Conservation (phyloP, 1,140 invertebrate species). For the Bombus waltoni region DNA sequence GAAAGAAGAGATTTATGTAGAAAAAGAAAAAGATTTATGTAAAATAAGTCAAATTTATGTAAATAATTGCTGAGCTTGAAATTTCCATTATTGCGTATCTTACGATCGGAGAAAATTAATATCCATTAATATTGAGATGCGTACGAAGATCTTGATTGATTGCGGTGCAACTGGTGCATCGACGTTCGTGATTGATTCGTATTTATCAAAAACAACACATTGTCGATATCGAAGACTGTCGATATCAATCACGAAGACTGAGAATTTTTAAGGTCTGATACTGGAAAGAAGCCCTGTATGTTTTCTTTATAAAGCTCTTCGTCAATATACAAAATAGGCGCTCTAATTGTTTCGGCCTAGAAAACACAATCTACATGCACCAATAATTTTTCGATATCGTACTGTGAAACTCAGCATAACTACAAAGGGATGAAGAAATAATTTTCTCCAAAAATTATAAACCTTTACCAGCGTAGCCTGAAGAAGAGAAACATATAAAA, state of each 20-base stretch:
- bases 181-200: slow-evolving; percentile 28
- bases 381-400: not conserved
- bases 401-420: not conserved
- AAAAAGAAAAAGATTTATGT: not conserved
- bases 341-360: slow-evolving; percentile 4
- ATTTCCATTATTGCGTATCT: not conserved
- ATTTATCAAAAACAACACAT: not conserved
- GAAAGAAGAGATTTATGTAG: not conserved
- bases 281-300: not conserved
- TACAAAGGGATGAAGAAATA: no score
- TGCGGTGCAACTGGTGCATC: not conserved
- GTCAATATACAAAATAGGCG: slow-evolving; percentile 19
- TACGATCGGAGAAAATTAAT: not conserved
- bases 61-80: not conserved
- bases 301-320: not conserved
- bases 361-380: not conserved
- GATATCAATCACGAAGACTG: not conserved
- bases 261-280: not conserved
- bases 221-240: not conserved
- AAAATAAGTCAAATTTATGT: not conserved
- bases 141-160: slow-evolving; percentile 33
- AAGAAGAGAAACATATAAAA: no score
- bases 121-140: not conserved
- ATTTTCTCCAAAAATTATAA: no score
- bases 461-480: no score